phyloP scores from a whole-genome alignment of 2,113 vertebrate species.

The Melanostigma gelatinosum region DNA sequence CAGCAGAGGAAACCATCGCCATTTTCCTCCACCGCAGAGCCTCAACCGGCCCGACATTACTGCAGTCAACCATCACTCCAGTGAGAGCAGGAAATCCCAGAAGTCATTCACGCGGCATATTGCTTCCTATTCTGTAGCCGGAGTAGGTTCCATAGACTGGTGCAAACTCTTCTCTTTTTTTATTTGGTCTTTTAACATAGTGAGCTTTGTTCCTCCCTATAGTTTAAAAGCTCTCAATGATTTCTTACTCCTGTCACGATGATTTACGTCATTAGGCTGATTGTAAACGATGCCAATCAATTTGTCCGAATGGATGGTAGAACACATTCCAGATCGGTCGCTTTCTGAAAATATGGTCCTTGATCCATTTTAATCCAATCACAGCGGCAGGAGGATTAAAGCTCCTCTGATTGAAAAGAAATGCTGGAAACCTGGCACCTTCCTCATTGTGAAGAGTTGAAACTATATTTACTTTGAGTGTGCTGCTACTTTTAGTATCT shows the following conservation, averaged over 20 bases:
- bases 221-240: slow-evolving; percentile 32
- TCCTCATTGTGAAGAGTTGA: neutral
- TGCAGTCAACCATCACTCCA: slow-evolving; percentile 71
- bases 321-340: slow-evolving; percentile 63
- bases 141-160: slow-evolving; percentile 72
- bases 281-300: slow-evolving; percentile 74
- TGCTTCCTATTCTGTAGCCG: slow-evolving; percentile 80
- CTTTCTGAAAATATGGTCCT: slow-evolving; percentile 59
- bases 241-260: slow-evolving; percentile 48
- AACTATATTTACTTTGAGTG: neutral
- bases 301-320: slow-evolving; percentile 56
- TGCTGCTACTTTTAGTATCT: slow-evolving; percentile 11
- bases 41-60: slow-evolving; percentile 40
- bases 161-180: slow-evolving; percentile 59
- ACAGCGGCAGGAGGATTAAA: slow-evolving; percentile 61
- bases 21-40: slow-evolving; percentile 32
- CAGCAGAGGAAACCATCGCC: slow-evolving; percentile 30
- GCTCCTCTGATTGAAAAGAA: slow-evolving; percentile 37
- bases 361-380: slow-evolving; percentile 76
- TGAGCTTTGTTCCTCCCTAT: neutral
- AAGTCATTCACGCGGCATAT: slow-evolving; percentile 81
- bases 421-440: slow-evolving; percentile 16
- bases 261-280: slow-evolving; percentile 75
- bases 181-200: slow-evolving; percentile 49
- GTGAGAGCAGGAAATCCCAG: slow-evolving; percentile 83